phyloP scores from a whole-genome alignment of 2,113 vertebrate genomes.

The Pogona vitticeps region DNA sequence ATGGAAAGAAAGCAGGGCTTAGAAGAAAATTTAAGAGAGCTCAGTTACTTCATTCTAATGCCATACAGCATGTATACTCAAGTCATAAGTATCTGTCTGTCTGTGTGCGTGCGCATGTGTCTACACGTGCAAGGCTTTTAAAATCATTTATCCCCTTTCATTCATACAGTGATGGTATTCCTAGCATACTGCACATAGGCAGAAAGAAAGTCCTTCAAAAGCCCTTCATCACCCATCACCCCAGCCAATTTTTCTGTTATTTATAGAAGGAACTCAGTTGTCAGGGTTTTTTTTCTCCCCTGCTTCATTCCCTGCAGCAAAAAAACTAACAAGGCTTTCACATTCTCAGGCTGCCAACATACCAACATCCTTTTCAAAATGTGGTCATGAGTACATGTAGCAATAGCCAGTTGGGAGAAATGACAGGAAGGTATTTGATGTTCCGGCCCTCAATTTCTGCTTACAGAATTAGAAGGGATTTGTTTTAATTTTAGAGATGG shows the following conservation, averaged over 20 bases:
- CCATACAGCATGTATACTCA: background rate
- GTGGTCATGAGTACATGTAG: constrained; percentile 31
- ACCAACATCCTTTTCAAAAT: constrained; percentile 28
- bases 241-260: background rate
- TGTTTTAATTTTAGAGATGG: background rate
- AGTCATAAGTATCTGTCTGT: too few relatives aligned
- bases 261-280: constrained; percentile 11
- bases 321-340: constrained; percentile 36
- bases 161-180: background rate
- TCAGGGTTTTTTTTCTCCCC: background rate
- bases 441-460: background rate
- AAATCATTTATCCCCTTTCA: background rate
- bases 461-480: background rate
- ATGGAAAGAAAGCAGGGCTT: background rate
- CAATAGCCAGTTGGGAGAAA: constrained; percentile 25
- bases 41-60: background rate
- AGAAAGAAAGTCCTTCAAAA: background rate
- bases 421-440: constrained; percentile 20
- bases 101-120: too few relatives aligned
- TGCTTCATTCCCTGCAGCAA: background rate
- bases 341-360: background rate
- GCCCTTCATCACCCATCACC: background rate
- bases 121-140: background rate
- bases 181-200: background rate
- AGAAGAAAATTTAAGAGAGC: background rate